phyloP scores from a whole-genome alignment of 2,888 invertebrate genomes.

The Aphodius granarius region DNA sequence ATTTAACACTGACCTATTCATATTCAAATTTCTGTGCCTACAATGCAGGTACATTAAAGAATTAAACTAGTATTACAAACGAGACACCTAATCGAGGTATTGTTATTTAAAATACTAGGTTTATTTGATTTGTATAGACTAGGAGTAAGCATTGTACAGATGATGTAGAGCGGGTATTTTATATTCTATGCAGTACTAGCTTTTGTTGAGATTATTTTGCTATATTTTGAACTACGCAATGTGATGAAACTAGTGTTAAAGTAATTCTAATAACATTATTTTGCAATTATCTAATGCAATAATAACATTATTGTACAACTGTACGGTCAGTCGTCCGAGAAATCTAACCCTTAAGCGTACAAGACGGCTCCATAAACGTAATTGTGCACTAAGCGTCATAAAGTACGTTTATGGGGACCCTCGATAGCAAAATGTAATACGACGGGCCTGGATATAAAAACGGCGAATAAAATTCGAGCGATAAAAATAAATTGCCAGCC shows the following conservation, averaged over 20 bases:
- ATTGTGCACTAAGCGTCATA: neutral
- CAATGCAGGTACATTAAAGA: constrained; percentile 14
- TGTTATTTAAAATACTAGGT: constrained; percentile 8
- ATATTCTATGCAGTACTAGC: no score
- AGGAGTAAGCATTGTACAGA: neutral
- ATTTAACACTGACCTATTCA: constrained; percentile 4
- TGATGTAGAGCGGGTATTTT: neutral
- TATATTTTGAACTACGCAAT: no score
- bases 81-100: constrained; percentile 3
- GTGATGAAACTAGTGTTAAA: no score
- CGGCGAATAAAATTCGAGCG: neutral
- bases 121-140: neutral
- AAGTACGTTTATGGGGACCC: neutral
- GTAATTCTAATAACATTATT: no score
- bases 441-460: neutral
- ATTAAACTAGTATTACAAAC: constrained; percentile 11
- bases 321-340: neutral
- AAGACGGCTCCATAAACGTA: neutral
- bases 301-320: neutral
- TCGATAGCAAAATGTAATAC: neutral
- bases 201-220: no score
- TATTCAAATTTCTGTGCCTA: neutral
- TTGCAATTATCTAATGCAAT: neutral
- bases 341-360: neutral
- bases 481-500: neutral